Base-by-base conservation (phyloP, 1,140 invertebrate species). In the Harpegnathos saltator region DNA sequence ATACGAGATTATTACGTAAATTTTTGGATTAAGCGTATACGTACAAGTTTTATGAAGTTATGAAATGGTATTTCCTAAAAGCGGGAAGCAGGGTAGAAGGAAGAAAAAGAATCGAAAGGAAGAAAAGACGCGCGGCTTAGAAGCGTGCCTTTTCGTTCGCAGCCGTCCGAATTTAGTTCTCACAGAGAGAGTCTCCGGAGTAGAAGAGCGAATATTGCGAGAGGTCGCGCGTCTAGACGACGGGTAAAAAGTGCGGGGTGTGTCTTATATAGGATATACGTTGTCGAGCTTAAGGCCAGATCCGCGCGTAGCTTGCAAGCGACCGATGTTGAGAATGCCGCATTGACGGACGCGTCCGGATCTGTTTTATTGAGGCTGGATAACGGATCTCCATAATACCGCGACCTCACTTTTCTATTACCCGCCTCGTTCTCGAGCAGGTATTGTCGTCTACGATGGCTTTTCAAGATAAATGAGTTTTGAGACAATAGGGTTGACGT, bases 401-500 rank as follows among this genome's bases (percentile, higher is more conserved):
- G 19, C 58, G 75, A 63, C 48, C 26, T 82, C 58, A 77, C 62
- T 84, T 87, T 83, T 75, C 85, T 66, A 62, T 83, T 74, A 69
- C 68, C 48, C 50, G 22, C 24, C 78, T 58, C 80, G 82, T 84
- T 81, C 74, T 87, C 77, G 62, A 85, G 52, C 71, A 58, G 77
- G 62, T 26, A 83, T 86, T 85, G 84, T 89, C 75, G 68, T 63
- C 50, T 69, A 52, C 58, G 62, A 65, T 78, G 26, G 73, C 75
- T 82, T 81, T 85, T 82, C 69, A 50, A 83, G 87, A 85, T 89
- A 85, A 89, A 88, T 78, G 83, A 83, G 74, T 80, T 71, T 80
- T 52, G 78, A 85, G 86, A 89, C 86, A 89, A 89, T 89, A 17
- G 78, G 38, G 14, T 75, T 74, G 38, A 80, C 72, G 59, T 74